phyloP scores from a whole-genome alignment of 2,113 vertebrate species.

The Hemiscyllium ocellatum region DNA sequence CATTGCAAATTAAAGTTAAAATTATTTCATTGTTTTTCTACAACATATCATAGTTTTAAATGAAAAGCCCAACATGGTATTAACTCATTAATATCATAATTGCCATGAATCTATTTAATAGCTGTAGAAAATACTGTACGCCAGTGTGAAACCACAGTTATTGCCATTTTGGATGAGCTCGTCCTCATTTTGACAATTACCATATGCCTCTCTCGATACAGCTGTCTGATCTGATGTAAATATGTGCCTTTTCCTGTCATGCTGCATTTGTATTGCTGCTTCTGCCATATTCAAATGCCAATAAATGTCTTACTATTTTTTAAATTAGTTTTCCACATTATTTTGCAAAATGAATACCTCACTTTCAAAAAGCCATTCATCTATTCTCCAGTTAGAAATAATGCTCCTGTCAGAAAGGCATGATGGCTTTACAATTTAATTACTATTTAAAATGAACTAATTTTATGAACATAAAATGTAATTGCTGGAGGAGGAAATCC shows the following conservation, averaged over 20 bases:
- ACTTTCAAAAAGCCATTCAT: slow-evolving; percentile 14
- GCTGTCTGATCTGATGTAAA: background rate
- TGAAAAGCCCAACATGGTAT: background rate
- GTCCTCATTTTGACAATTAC: background rate
- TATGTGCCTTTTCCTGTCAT: background rate
- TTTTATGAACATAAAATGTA: slow-evolving; percentile 5
- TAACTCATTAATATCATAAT: background rate
- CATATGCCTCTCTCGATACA: background rate
- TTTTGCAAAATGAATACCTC: slow-evolving; percentile 9
- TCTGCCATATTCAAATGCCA: background rate
- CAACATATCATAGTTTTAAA: slow-evolving; percentile 8
- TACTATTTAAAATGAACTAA: slow-evolving; percentile 27
- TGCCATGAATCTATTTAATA: background rate
- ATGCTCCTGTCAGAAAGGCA: slow-evolving; percentile 10
- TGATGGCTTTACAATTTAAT: slow-evolving; percentile 29
- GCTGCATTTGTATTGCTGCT: background rate
- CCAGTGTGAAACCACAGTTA: background rate
- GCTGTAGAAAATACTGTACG: background rate
- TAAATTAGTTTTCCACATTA: background rate
- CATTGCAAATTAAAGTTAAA: slow-evolving; percentile 6
- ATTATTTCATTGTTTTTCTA: background rate
- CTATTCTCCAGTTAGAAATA: slow-evolving; percentile 23
- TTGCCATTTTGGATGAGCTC: background rate
- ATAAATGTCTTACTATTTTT: slow-evolving; percentile 21
- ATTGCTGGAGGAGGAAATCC: slow-evolving; percentile 18